Evolutionary conservation across 2,113 vertebrate species (phyloP), one percentile per base, ranked within the genome.

Genomic region (Theristicus caerulescens): DNA sequence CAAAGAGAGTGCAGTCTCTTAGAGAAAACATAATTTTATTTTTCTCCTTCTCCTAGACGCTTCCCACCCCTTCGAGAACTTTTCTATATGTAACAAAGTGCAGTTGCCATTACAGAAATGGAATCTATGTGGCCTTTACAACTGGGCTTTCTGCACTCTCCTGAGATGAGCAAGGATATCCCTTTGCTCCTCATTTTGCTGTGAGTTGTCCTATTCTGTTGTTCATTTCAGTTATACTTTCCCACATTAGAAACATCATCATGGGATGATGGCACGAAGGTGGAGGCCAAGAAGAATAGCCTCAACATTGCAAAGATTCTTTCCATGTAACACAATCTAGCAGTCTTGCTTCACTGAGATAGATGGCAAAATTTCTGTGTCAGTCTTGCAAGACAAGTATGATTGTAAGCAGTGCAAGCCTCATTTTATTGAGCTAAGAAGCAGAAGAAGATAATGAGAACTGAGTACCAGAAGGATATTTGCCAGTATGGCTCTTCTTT

Each of bases 291-390:
- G 52, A 66, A 31, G 31, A 58, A 10, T 4, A 64, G 44, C 34
- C 74, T 82, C 34, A 29, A 0, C 0, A 0, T 11, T 40, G 18
- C 27, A 38, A 58, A 58, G 25, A n/a, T 47, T 64, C 25, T 58
- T 34, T 12, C 24, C 3, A 2, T 3, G 22, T 6, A 62, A 42
- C 58, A 21, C 36, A 51, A 1, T 5, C 38, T 8, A 13, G 29
- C 72, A 59, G 38, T 11, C 70, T 54, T 36, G 38, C 22, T 24
- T n/a, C 57, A 36, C 49, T 38, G 61, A 22, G 57, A 61, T 0
- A 38, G 40, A n/a, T 21, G 25, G 42, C 2, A 78, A 12, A 11
- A 42, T 46, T 26, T 31, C 69, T 25, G 10, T 46, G 36, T 59
- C 40, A 24, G 27, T 76, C 62, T 80, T 65, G 66, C 54, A 54